A percentile compares a stretch with the other conserved stretches of the same genome.
These are phyloP conservation scores for Pelodytes ibericus DNA, from an alignment of 2,797 vertebrate genomes.

Conservation along the genomic window DNA sequence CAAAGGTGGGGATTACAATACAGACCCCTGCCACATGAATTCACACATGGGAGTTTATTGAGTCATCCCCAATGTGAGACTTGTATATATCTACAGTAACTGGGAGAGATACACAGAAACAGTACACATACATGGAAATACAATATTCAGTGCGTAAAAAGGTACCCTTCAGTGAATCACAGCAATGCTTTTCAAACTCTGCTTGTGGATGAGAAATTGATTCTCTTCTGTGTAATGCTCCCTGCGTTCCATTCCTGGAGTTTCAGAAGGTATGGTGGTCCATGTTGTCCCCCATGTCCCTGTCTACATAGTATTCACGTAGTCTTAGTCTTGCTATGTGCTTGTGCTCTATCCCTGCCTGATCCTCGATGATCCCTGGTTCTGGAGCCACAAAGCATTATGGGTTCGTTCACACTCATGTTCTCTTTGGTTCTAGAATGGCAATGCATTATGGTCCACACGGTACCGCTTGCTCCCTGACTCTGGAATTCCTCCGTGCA, in stretches of 20 bases:
- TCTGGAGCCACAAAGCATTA: not conserved
- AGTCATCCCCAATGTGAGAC: no score
- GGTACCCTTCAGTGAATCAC: not conserved
- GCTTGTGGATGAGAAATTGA: not conserved
- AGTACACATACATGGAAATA: not conserved
- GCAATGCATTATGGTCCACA: conserved; percentile 5
- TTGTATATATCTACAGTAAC: no score
- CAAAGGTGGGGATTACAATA: no score
- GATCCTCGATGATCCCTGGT: no score
- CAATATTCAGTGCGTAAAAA: not conserved
- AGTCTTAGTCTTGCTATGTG: no score
- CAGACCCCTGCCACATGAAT: no score
- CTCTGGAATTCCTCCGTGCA: not conserved
- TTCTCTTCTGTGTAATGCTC: not conserved
- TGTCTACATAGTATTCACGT: no score
- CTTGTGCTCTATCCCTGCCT: no score
- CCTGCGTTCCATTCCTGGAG: no score
- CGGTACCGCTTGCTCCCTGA: not conserved
- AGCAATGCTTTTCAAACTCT: not conserved
- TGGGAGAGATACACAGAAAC: not conserved
- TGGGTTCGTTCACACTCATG: not conserved
- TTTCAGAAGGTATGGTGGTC: no score
- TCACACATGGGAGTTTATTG: no score
- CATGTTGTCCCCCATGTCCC: no score
- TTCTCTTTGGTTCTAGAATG: not conserved